Base-by-base conservation (phyloP, 2,797 vertebrate genomes). In the Benthosema pterotum region DNA sequence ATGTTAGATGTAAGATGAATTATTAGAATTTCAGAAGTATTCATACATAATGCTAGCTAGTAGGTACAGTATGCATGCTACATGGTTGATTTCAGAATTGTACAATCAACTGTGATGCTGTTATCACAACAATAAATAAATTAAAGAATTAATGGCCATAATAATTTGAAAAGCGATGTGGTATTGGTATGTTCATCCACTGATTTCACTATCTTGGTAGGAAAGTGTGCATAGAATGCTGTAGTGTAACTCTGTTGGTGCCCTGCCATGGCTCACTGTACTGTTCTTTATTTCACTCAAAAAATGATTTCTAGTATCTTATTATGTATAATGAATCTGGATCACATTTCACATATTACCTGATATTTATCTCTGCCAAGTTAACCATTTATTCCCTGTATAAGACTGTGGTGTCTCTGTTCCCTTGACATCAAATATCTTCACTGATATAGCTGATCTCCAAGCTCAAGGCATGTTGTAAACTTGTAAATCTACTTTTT, bases 101-200 rank as follows among this genome's bases (percentile, higher is more conserved):
- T 19, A 66, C 51, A 15, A 3, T 4, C 15, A 50, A 43, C 59
- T 15, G 52, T 38, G 22, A 63, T 49, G 19, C 52, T 71, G 22
- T 42, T 43, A 52, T 45, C 32, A 53, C 56, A 45, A 45, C 60
- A 75, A 77, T 75, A 79, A 72, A 79, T 71, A 69, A 58, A 49
- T n/a, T 5, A 16, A 49, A 28, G 16, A 16, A 42, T 28, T 64
- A 8, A 32, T 46, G 25, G 28, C 38, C 48, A 5, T 47, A 2
- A 57, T 15, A 11, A 56, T 19, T 60, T 11, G 53, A 63, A 48
- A 46, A 12, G 18, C 11, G 7, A 13, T 51, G 49, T 11, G 32
- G 13, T 22, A 19, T 12, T 1, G 15, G 5, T 50, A 38, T n/a
- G 16, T 14, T 38, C 14, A 42, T 52, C n/a, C 0, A 42, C 32